phyloP scores from a whole-genome alignment of 1,140 invertebrate genomes.

The Dolichoris vasculosae region DNA sequence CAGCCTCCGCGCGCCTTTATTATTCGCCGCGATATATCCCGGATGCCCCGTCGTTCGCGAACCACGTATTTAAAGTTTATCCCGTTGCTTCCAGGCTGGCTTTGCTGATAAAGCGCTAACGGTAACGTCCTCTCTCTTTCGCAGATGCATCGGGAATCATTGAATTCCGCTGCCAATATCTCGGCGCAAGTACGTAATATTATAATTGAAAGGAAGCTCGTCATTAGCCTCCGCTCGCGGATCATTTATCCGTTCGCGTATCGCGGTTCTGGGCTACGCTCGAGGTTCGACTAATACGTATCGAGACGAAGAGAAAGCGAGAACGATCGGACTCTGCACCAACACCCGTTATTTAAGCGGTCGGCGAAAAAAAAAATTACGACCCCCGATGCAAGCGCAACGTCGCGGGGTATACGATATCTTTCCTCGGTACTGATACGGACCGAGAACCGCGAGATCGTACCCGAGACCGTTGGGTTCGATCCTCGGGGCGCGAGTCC shows the following conservation, averaged over 20 bases:
- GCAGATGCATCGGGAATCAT: background rate
- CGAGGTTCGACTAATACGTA: background rate
- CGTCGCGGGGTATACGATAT: background rate
- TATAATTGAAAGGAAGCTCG: slow-evolving; percentile 45
- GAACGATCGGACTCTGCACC: background rate
- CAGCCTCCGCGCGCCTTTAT: slow-evolving; percentile 16
- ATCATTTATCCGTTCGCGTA: slow-evolving; percentile 32
- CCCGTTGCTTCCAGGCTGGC: slow-evolving; percentile 7
- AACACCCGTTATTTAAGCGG: background rate
- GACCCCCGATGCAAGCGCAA: background rate
- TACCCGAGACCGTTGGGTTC: background rate
- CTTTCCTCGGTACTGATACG: background rate
- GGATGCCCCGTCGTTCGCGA: background rate
- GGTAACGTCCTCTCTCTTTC: background rate
- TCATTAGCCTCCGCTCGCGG: slow-evolving; percentile 21
- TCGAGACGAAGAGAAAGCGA: slow-evolving; percentile 27
- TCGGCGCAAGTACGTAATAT: background rate
- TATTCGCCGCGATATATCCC: slow-evolving; percentile 4
- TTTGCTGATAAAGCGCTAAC: slow-evolving; percentile 31
- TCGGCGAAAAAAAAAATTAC: background rate
- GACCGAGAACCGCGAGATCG: background rate
- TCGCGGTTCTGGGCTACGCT: background rate
- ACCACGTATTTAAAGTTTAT: slow-evolving; percentile 16
- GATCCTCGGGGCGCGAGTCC: background rate
- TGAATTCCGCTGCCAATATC: slow-evolving; percentile 28